These are phyloP conservation scores for Coreoperca whiteheadi DNA, from an alignment of 2,113 vertebrate species.

Conservation along the genomic window DNA sequence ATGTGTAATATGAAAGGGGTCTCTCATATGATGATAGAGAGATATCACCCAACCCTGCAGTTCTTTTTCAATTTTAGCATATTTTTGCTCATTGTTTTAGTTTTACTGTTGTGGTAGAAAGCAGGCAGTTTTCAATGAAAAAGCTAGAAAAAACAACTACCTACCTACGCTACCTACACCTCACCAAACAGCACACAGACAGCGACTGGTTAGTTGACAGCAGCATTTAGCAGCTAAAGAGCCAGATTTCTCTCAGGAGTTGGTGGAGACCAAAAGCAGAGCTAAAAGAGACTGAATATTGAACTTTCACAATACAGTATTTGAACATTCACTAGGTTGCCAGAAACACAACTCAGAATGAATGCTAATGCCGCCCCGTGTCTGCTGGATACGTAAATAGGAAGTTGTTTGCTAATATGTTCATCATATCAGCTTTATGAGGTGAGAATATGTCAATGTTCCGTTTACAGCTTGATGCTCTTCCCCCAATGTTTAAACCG, in stretches of 20 bases:
- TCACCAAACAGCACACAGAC: not conserved
- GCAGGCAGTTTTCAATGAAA: too few species aligned
- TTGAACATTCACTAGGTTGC: too few species aligned
- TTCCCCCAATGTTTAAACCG: not conserved
- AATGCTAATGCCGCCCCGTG: not conserved
- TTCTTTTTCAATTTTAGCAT: not conserved
- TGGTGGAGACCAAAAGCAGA: not conserved
- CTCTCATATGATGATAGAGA: too few species aligned
- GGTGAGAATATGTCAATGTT: not conserved
- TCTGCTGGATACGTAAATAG: not conserved
- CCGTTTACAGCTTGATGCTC: not conserved
- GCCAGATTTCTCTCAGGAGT: not conserved
- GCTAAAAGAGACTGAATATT: not conserved
- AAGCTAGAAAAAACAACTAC: too few species aligned
- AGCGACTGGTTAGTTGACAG: fast-evolving
- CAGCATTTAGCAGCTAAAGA: not conserved
- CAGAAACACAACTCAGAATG: too few species aligned
- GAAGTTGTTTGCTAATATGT: not conserved
- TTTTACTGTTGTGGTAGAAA: too few species aligned
- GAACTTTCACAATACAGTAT: too few species aligned
- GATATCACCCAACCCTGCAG: not conserved
- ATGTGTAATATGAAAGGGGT: too few species aligned
- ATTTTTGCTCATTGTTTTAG: not conserved
- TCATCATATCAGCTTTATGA: not conserved
- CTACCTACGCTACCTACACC: not conserved